Base-by-base conservation (phyloP, 2,113 vertebrate species). In the Cyprinodon tularosa region DNA sequence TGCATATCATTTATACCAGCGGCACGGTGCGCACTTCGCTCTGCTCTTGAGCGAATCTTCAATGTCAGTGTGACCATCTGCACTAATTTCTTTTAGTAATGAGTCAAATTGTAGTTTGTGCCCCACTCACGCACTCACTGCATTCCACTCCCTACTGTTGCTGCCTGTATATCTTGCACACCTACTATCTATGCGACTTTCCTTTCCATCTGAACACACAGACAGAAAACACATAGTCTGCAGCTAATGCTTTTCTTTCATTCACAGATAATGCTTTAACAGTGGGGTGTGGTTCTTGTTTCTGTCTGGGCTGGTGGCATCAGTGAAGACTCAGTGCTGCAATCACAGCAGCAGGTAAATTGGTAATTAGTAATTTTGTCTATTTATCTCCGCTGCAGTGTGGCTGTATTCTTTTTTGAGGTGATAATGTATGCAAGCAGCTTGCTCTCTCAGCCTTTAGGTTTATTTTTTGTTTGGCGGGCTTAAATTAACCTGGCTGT, bases 281-380 rank as follows among this genome's bases (percentile, higher is more conserved):
- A 71, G 71, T n/a, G 4, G 62, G 66, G 70, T 84, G 72, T 87
- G 75, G 50, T 75, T 83, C 71, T 73, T 82, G 48, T 74, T 60
- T 85, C 69, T 68, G 68, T 77, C 69, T 76, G 66, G 50, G 73
- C 60, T 50, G 67, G 78, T 76, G 45, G 47, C 68, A 76, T 82
- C 72, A 83, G 77, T 44, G 44, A 68, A 47, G 48, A 61, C 67
- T 57, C 80, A 72, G 78, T 12, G 53, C 80, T 81, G 70, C 74
- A 78, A 78, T 77, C 85, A 77, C 84, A 86, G 85, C 84, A 79
- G 85, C 80, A 86, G 87, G 80, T 89, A 89, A 90, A 91, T 89
- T 91, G 88, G 78, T 89, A 88, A 91, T 91, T 89, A 88, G 84
- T 81, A 85, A 88, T 89, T 84, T 80, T 77, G 78, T 86, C 83